A percentile compares a stretch with the other conserved stretches of the same genome.
Evolutionary conservation across 2,113 vertebrate species (phyloP).

Genomic region (Colistium nudipinnis): DNA sequence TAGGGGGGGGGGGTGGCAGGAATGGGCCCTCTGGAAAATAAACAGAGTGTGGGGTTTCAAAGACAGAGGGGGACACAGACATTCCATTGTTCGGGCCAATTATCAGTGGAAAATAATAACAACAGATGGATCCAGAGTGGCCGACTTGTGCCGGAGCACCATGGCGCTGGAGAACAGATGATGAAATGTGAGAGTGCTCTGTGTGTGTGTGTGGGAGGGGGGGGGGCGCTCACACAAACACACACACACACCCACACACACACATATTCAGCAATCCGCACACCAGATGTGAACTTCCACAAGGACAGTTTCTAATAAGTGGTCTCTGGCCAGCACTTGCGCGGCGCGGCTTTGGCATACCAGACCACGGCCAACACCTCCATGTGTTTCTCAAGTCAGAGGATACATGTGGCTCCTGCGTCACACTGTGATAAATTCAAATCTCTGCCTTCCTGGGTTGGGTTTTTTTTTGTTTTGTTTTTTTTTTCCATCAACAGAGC

Average conservation of each 20-base stretch:
- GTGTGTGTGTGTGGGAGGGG: constrained; percentile 79
- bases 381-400: constrained; percentile 44
- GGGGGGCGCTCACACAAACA: constrained; percentile 80
- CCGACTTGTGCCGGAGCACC: constrained; percentile 92
- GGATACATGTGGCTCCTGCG: constrained; percentile 50
- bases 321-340: constrained; percentile 54
- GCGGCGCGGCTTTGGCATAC: constrained; percentile 21
- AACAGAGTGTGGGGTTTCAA: constrained; percentile 95
- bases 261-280: constrained; percentile 71
- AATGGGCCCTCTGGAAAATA: constrained; percentile 87
- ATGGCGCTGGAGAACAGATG: constrained; percentile 93
- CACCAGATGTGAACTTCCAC: constrained; percentile 92
- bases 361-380: constrained; percentile 42
- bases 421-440: constrained; percentile 47
- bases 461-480: no score
- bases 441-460: constrained; percentile 49
- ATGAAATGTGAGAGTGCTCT: constrained; percentile 96
- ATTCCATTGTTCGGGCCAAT: constrained; percentile 99
- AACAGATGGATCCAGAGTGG: constrained; percentile 98
- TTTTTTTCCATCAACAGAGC: constrained; percentile 26
- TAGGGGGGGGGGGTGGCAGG: constrained; percentile 43
- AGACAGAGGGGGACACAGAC: constrained; percentile 92
- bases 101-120: constrained; percentile 99
- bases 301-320: constrained; percentile 65
- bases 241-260: constrained; percentile 73